A percentile compares a stretch with the other conserved stretches of the same genome.
Conservation (phyloP, 2,113 vertebrate genomes). For the Tichodroma muraria region DNA sequence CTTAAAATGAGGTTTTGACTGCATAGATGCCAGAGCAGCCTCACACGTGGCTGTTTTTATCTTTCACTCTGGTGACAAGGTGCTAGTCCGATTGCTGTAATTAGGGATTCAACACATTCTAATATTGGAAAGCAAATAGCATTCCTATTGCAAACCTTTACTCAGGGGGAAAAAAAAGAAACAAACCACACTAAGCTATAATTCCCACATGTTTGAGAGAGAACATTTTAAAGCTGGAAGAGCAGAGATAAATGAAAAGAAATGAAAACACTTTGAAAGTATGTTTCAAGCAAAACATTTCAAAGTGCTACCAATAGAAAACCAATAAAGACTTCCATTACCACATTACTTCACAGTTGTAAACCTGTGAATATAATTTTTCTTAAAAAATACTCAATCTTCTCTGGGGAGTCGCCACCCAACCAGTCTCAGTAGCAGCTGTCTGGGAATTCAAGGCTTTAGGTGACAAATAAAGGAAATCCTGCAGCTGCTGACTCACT, state of each 20-base stretch:
- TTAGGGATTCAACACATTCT: conserved; percentile 1
- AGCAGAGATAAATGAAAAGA: conserved; percentile 6
- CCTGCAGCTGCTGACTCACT: neutral
- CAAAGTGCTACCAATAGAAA: neutral
- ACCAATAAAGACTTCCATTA: neutral
- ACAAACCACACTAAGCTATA: neutral
- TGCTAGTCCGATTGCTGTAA: neutral
- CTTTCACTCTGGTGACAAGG: neutral
- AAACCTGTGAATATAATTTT: neutral
- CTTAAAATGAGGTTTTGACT: neutral
- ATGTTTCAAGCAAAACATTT: neutral
- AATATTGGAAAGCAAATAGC: neutral
- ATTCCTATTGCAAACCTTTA: neutral
- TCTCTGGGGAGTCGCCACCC: neutral
- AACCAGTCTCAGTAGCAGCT: neutral
- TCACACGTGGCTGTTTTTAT: neutral
- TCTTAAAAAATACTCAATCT: neutral
- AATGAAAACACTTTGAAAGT: neutral
- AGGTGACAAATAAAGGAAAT: neutral
- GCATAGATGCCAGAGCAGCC: neutral
- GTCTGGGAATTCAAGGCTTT: neutral
- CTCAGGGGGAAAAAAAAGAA: neutral
- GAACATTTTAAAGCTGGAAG: neutral
- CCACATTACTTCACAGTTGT: neutral
- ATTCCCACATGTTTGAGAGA: neutral